Conservation (phyloP, 2,888 invertebrate species). For the Calameuta pallipes region DNA sequence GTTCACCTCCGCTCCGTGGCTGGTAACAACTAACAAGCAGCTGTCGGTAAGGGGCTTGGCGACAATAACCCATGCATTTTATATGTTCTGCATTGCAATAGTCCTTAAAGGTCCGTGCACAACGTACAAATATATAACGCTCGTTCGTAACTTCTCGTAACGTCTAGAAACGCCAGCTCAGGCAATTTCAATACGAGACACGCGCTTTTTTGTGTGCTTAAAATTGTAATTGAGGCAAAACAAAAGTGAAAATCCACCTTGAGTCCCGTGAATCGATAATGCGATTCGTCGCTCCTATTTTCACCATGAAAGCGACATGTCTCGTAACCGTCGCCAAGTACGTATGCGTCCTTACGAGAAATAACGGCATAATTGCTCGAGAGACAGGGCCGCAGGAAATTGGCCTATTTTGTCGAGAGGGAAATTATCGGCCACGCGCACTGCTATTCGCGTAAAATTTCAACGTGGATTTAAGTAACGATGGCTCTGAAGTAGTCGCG, state of each 20-base stretch:
- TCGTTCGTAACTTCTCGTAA: neutral
- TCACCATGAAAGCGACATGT: neutral
- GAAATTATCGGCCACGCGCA: neutral
- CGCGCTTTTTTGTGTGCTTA: neutral
- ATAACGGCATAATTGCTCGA: neutral
- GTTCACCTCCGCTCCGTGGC: conserved; percentile 40
- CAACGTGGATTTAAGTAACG: neutral
- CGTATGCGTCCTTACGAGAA: neutral
- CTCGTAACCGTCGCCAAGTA: neutral
- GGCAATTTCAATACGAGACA: neutral
- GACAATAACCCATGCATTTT: conserved; percentile 57
- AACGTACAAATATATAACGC: conserved; percentile 1
- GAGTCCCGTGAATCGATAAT: neutral
- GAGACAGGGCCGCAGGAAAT: neutral
- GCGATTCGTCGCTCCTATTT: neutral
- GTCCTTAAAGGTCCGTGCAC: conserved; percentile 19
- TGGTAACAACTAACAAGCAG: conserved; percentile 54
- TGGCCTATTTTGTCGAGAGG: neutral
- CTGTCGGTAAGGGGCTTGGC: conserved; percentile 50
- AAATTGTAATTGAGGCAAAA: neutral
- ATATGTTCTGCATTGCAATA: conserved; percentile 38
- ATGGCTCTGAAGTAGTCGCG: neutral
- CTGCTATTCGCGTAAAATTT: neutral
- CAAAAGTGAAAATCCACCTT: neutral
- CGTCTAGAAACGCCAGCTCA: neutral